A percentile compares a stretch with the other conserved stretches of the same genome.
phyloP scores from a whole-genome alignment of 2,888 invertebrate species.

The Campopleginae sp. region DNA sequence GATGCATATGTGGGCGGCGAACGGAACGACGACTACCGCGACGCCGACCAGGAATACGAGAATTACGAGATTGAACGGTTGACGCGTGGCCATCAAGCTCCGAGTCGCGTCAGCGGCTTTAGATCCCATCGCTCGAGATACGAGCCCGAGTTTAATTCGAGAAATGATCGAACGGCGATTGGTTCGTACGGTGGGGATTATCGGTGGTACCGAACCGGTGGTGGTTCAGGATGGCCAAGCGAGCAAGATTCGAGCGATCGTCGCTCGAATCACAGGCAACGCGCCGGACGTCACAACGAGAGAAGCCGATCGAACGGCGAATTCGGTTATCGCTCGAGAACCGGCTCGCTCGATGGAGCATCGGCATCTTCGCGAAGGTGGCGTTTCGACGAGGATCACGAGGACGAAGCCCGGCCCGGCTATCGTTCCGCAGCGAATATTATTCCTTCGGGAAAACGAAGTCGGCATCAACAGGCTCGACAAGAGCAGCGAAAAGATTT shows the following conservation, averaged over 20 bases:
- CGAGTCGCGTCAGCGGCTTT: conserved; percentile 19
- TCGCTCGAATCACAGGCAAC: conserved; percentile 65
- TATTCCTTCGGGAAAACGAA: conserved; percentile 4
- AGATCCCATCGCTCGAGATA: conserved; percentile 56
- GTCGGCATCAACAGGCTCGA: conserved; percentile 49
- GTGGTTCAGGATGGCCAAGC: conserved; percentile 14
- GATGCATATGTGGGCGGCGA: conserved; percentile 54
- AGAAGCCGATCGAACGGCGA: conserved; percentile 12
- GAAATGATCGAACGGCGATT: conserved; percentile 41
- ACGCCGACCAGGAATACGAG: conserved; percentile 67
- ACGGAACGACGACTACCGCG: conserved; percentile 46
- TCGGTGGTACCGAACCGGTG: conserved; percentile 52
- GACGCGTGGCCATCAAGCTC: conserved; percentile 33
- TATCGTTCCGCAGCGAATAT: conserved; percentile 9
- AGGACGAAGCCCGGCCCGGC: conserved; percentile 38
- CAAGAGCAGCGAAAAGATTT: conserved; percentile 34
- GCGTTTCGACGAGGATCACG: conserved; percentile 40
- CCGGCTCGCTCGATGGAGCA: conserved; percentile 38
- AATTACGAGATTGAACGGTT: conserved; percentile 61
- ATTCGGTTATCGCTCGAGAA: conserved; percentile 14
- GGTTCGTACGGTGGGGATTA: conserved; percentile 30
- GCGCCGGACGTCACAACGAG: conserved; percentile 62
- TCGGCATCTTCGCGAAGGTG: conserved; percentile 29
- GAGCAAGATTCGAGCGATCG: conserved; percentile 62
- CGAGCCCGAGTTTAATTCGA: conserved; percentile 55